These are phyloP conservation scores for Syngnathus rostellatus DNA, from an alignment of 2,797 vertebrate species.

Conservation along the genomic window DNA sequence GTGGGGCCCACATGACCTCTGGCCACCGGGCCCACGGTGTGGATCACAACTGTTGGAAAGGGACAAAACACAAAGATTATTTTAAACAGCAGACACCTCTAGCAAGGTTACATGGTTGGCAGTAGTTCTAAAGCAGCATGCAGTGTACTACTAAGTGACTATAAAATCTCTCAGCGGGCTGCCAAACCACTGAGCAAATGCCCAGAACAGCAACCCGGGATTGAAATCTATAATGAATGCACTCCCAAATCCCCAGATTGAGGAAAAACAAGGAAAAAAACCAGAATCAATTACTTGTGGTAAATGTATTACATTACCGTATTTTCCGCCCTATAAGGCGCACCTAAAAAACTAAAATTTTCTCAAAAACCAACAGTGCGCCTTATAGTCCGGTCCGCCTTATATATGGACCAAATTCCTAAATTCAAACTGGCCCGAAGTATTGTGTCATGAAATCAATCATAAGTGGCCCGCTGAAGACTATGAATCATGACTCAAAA, in stretches of 20 bases:
- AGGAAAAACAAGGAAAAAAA: not conserved
- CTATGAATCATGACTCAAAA: too few relatives aligned
- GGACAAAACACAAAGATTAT: conserved; percentile 30
- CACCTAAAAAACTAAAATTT: too few relatives aligned
- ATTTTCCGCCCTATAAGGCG: too few relatives aligned
- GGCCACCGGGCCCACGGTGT: conserved; percentile 93
- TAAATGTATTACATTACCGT: not conserved
- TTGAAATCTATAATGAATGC: not conserved
- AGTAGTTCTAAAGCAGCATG: conserved; percentile 2
- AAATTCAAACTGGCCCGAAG: too few relatives aligned
- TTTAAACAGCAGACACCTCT: conserved; percentile 20
- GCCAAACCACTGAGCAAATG: conserved; percentile 3
- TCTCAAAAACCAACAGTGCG: too few relatives aligned
- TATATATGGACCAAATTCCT: too few relatives aligned
- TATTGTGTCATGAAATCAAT: too few relatives aligned
- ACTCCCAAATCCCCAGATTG: not conserved
- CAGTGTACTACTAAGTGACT: conserved; percentile 9
- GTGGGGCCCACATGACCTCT: conserved; percentile 80
- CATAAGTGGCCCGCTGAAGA: too few relatives aligned
- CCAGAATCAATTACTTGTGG: not conserved
- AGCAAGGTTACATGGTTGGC: conserved; percentile 22
- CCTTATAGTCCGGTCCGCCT: too few relatives aligned
- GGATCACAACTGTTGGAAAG: conserved; percentile 85
- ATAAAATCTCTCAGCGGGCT: conserved; percentile 10
- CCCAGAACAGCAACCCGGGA: conserved; percentile 25